These are phyloP conservation scores for Trachythela sp. DNA, from an alignment of 64 coral and sea anemone genomes.

Conservation along the genomic window DNA sequence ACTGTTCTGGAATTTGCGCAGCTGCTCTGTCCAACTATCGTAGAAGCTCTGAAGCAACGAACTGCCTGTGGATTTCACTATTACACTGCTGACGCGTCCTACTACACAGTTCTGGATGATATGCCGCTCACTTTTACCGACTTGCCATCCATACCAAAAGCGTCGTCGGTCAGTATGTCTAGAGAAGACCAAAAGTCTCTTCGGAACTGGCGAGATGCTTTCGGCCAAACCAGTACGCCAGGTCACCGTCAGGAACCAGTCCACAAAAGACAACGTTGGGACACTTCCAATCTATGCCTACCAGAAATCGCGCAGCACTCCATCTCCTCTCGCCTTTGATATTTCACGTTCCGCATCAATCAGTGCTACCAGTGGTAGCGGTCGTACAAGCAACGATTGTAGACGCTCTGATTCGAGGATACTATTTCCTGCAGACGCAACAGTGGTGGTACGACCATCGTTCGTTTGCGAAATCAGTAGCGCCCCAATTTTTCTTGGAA, in stretches of 20 bases:
- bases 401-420: no score
- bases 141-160: not conserved
- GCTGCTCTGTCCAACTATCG: conserved; percentile 54
- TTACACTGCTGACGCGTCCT: not conserved
- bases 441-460: no score
- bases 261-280: conserved; percentile 54
- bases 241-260: conserved; percentile 40
- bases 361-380: no score
- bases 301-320: not conserved
- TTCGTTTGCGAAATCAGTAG: no score
- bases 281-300: conserved; percentile 35
- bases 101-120: conserved; percentile 33
- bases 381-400: no score
- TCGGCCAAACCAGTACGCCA: conserved; percentile 36
- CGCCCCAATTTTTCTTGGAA: no score
- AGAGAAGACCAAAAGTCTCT: conserved; percentile 43
- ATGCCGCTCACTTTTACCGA: conserved; percentile 36
- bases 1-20: conserved; percentile 58
- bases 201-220: conserved; percentile 48
- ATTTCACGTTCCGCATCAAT: no score
- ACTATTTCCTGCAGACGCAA: no score
- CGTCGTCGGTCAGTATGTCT: conserved; percentile 29
- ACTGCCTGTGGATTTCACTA: conserved; percentile 42
- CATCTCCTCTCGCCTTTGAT: no score
- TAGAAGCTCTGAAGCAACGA: conserved; percentile 55